These are phyloP conservation scores for Hyposmocoma kahamanoa DNA, from an alignment of 1,140 invertebrate genomes.

Conservation along the genomic window DNA sequence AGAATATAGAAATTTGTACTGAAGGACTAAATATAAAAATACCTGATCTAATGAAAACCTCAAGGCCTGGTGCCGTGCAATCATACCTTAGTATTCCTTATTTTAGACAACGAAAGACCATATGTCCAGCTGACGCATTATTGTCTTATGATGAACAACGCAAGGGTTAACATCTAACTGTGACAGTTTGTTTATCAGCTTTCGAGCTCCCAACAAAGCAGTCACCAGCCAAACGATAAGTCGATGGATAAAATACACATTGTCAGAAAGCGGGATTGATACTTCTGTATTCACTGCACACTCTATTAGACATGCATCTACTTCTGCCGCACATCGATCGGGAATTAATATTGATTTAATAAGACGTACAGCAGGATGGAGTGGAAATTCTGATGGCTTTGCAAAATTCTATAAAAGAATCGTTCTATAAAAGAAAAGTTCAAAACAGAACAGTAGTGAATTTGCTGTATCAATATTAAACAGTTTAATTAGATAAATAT, in stretches of 20 bases:
- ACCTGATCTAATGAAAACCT: conserved; percentile 1
- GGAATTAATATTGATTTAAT: conserved; percentile 5
- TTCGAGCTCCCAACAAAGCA: background rate
- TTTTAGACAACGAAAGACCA: background rate
- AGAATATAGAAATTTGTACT: background rate
- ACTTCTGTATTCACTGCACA: conserved; percentile 1
- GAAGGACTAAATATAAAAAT: background rate
- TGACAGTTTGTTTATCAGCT: background rate
- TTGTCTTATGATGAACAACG: background rate
- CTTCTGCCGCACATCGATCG: background rate
- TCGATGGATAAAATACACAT: conserved; percentile 6
- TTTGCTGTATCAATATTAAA: too few species aligned
- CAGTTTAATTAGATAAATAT: too few species aligned
- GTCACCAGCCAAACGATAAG: background rate
- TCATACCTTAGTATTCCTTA: background rate
- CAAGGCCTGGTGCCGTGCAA: background rate
- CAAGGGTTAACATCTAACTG: background rate
- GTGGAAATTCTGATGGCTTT: background rate
- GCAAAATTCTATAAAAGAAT: conserved; percentile 5
- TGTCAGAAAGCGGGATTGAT: conserved; percentile 1
- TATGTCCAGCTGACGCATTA: background rate
- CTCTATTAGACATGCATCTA: conserved; percentile 4
- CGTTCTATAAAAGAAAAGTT: too few species aligned
- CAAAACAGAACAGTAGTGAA: too few species aligned
- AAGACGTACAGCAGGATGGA: conserved; percentile 5